Evolutionary conservation across 2,797 vertebrate species (phyloP).

Genomic region (Denticeps clupeoides): DNA sequence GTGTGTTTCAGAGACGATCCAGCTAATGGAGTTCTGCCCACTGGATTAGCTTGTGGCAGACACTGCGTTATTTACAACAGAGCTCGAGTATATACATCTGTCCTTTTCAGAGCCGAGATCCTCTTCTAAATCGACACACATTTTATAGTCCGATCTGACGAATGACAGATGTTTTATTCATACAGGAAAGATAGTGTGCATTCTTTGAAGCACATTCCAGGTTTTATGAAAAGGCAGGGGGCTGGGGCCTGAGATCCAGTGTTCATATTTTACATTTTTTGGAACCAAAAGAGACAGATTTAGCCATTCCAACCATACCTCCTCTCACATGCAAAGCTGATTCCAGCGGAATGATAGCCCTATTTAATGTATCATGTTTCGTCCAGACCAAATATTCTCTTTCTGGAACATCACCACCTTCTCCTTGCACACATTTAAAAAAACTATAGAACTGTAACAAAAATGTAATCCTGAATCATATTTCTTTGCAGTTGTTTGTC

Average conservation of each 20-base stretch:
- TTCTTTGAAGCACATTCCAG: constrained; percentile 59
- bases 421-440: constrained; percentile 6
- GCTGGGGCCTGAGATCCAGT: constrained; percentile 24
- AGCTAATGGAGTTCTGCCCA: constrained; percentile 12
- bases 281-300: constrained; percentile 40
- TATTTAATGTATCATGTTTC: constrained; percentile 35
- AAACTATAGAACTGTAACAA: background rate
- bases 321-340: constrained; percentile 36
- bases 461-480: background rate
- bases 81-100: constrained; percentile 16
- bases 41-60: constrained; percentile 13
- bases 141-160: constrained; percentile 50
- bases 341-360: constrained; percentile 24
- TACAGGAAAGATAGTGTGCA: constrained; percentile 45
- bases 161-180: constrained; percentile 62
- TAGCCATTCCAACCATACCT: constrained; percentile 38
- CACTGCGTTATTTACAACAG: constrained; percentile 20
- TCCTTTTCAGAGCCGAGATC: constrained; percentile 32
- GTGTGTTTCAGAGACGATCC: too few relatives aligned
- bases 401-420: constrained; percentile 11
- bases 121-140: constrained; percentile 45
- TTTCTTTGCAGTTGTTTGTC: background rate
- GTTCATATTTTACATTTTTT: constrained; percentile 29
- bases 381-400: constrained; percentile 15
- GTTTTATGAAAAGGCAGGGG: constrained; percentile 51